phyloP scores from a whole-genome alignment of 2,113 vertebrate species.

The Porphyrio hochstetteri region DNA sequence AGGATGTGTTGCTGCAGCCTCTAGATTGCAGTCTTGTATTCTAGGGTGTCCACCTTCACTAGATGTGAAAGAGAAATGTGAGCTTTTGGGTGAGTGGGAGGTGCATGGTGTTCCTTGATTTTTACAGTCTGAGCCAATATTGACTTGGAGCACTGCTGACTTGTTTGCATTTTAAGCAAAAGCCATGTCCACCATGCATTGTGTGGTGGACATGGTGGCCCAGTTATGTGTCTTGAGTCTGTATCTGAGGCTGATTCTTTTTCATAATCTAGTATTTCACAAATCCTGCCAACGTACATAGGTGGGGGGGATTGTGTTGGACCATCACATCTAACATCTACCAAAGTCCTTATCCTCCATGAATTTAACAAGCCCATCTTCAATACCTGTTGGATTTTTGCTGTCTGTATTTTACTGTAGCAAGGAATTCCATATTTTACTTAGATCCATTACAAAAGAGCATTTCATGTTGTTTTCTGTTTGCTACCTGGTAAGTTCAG shows the following conservation, averaged over 20 bases:
- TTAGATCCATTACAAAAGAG: not conserved
- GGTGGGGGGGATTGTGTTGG: not conserved
- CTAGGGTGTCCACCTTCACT: not conserved
- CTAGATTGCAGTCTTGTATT: not conserved
- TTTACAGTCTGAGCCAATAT: not conserved
- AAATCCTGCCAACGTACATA: not conserved
- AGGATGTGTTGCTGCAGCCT: not conserved
- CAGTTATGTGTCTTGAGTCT: not conserved
- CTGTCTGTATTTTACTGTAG: not conserved
- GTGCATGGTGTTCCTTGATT: not conserved
- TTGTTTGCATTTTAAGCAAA: not conserved
- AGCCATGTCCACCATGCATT: not conserved
- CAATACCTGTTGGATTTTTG: not conserved
- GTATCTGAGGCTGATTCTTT: not conserved
- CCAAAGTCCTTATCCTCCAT: not conserved
- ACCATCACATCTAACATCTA: not conserved
- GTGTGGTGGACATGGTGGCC: not conserved
- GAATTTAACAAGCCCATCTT: not conserved
- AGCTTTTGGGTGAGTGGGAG: not conserved
- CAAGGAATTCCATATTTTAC: not conserved
- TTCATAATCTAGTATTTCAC: not conserved
- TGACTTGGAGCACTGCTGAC: not conserved
- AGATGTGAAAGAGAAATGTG: not conserved
- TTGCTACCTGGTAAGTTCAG: not conserved
- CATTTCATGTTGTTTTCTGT: not conserved